Base-by-base conservation (phyloP, 2,888 invertebrate genomes). In the Eupithecia centaureata region DNA sequence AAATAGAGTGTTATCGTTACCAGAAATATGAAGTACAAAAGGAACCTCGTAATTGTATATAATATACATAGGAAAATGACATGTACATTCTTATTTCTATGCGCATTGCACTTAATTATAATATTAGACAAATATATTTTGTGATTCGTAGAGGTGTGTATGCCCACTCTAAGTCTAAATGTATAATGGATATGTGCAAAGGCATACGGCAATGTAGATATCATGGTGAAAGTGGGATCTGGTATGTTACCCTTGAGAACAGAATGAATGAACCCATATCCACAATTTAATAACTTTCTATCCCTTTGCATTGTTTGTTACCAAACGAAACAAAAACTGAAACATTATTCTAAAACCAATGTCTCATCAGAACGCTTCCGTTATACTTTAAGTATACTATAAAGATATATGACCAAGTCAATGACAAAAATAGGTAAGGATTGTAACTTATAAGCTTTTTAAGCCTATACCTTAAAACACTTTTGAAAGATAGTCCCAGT, bases 1-100 rank as follows among this genome's bases (percentile, higher is more conserved):
- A 75, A 67, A 73, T 73, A 56, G 27, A 73, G 67, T 73, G 71
- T 70, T 68, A 70, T 70, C 35, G 72, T 76, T 76, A 76, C 76
- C 74, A 69, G 52, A 74, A 80, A 75, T 76, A 74, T 76, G 72
- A 80, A 81, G 81, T 82, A 82, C 82, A 82, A 82, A 82, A 76
- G 70, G 65, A 76, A 77, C 74, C 76, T 73, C 69, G 33, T 78
- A 75, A 76, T 71, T 73, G 75, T 76, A 73, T 73, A 63, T 64
- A 63, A 73, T 70, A 68, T 65, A 68, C 65, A 68, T 76, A 74
- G 72, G 67, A 73, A 77, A 72, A 74, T 71, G 54, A 30, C 54
- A 56, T 56, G 72, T 72, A 74, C 57, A 73, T 71, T 73, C 72
- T 72, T 66, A 73, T 76, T 73, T 69, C 75, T 74, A 72, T 72